Evolutionary conservation across 2,797 vertebrate species (phyloP), one percentile per base, ranked within the genome.

Genomic region (Manis pentadactyla): DNA sequence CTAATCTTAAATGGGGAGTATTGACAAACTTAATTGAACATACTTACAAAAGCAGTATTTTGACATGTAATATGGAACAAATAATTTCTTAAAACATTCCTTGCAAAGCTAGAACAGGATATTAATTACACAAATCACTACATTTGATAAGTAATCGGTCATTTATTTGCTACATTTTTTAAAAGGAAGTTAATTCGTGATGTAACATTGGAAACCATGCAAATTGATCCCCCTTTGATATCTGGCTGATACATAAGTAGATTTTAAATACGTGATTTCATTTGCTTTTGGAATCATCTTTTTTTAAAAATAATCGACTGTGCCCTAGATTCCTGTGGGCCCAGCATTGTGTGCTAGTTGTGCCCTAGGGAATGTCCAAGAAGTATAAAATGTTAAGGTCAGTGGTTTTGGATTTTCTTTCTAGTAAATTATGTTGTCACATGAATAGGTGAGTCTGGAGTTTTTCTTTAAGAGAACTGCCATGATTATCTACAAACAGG

Each of bases 271-370:
- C 3, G 19, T 91, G 87, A 87, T 97, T 96, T 97, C 94, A 90
- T 86, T 96, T 96, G 55, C 86, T 96, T 94, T 95, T 51, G 87
- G 95, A 93, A 87, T 96, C 94, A 94, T 95, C 95, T 97, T 85
- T 88, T 97, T 95, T 73, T 82, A 95, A 94, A 95, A 51, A 94
- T 95, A 89, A 93, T 93, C 10, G 5, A 27, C 96, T 91, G 97
- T 82, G 31, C 71, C 64, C 93, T 94, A 83, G 93, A 93, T 64
- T 49, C 34, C 84, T 87, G 61, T 88, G 82, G 75, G 39, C 85
- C 95, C 55, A 57, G 83, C 95, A 64, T 46, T 82, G 55, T 78
- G 95, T 92, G 71, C 59, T 55, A 71, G 92, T 31, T 63, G 2
- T 37, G 53, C 84, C 42, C 87, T 53, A 69, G 66, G 91, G 97